These are phyloP conservation scores for Rhinoraja longicauda DNA, from an alignment of 2,797 vertebrate species.

Conservation along the genomic window DNA sequence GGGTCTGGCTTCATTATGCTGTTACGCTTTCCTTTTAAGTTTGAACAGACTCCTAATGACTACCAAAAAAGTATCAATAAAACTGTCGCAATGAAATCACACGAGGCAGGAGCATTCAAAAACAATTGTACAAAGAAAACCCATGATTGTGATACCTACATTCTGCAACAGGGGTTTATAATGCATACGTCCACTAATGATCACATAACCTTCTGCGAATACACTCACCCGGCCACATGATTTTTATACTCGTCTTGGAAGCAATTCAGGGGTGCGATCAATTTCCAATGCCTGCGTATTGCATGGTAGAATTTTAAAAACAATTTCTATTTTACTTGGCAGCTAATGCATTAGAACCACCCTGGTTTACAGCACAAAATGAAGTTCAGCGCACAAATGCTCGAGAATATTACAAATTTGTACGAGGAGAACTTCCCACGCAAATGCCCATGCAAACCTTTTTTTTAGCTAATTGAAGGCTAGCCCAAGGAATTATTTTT, in stretches of 20 bases:
- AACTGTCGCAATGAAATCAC: background rate
- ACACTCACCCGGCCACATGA: background rate
- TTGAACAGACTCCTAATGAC: background rate
- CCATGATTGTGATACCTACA: too few relatives aligned
- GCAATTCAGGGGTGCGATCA: background rate
- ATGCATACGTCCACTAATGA: background rate
- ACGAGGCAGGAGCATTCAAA: background rate
- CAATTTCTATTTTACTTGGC: background rate
- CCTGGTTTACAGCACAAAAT: background rate
- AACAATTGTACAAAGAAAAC: background rate
- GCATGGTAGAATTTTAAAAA: background rate
- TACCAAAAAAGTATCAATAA: background rate
- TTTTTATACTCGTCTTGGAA: background rate
- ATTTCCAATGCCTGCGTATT: background rate
- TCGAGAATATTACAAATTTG: background rate
- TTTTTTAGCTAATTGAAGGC: background rate
- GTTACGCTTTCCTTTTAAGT: background rate
- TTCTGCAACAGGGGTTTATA: background rate
- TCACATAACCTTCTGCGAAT: background rate
- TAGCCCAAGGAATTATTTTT: too few relatives aligned
- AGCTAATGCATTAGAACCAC: background rate
- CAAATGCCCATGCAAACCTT: background rate
- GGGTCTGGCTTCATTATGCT: background rate
- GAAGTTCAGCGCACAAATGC: background rate
- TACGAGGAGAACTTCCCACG: background rate